Evolutionary conservation across 2,113 vertebrate species (phyloP), one percentile per base, ranked within the genome.

Genomic region (Bombycilla garrulus): DNA sequence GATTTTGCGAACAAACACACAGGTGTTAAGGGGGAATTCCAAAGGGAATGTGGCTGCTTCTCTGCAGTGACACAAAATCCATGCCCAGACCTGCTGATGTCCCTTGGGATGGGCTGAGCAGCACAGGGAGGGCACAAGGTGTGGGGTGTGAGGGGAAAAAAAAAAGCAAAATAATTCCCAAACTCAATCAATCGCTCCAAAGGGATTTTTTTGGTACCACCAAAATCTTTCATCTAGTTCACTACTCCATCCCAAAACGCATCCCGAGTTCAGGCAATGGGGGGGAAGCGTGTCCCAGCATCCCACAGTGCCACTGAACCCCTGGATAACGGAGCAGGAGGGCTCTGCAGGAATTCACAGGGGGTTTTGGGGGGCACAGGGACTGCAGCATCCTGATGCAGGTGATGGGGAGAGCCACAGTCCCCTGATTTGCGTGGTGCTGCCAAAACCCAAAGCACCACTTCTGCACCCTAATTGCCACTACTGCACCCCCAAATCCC

Each of bases 241-340:
- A 6, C 0, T 17, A 9, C 0, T 10, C 3, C 17, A 2, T 15
- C 35, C 60, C 15, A 21, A 65, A 92, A 56, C 2, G 5, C 44
- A n/a, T 24, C 72, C 28, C 1, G 0, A 31, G 28, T 13, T 53
- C n/a, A 23, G 20, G 85, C 0, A 17, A 6, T 0, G 5, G 22
- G 5, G 29, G 8, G 33, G 5, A 31, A 50, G 23, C 0, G 0
- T 0, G 21, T 21, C 29, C 10, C 48, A 71, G 78, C 57, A 83
- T 97, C 97, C 98, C 97, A 97, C 93, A 92, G 98, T 92, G 95
- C 79, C 83, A 67, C 54, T 95, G 95, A 98, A 93, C 94, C 97
- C 97, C 96, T 38, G 97, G 96, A 93, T 95, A 97, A 98, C n/a
- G 91, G 97, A 16, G 4, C 1, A 50, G 82, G 35, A 26, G 24